Base-by-base conservation (phyloP, 2,888 invertebrate species). In the Tillus elongatus region DNA sequence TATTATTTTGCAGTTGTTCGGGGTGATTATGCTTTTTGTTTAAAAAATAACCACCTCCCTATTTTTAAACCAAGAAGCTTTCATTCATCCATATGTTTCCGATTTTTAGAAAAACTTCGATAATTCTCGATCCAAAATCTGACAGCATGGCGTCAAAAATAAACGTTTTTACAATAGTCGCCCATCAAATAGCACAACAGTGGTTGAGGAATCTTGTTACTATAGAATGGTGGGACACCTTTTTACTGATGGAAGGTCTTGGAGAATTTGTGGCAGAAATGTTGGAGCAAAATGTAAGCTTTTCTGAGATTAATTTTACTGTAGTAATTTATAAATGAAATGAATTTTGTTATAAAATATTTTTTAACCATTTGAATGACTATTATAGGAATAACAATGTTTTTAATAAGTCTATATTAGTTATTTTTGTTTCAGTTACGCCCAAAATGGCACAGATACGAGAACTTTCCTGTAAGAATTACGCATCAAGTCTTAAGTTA, bases 181-280 rank as follows among this genome's bases (percentile, higher is more conserved):
- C 76, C 0, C 82, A 83, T 54, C 82, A 84, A 54, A 57, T 86
- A 6, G 76, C 80, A 0, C 85, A 84, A 56, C 82, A 80, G 66
- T 82, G 82, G 82, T 81, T 81, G 58, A 82, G 82, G 1, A 76
- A 80, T 66, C 64, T 80, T 9, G 78, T 81, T 39, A 78, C 79
- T 1, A 75, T 77, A 65, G 61, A 66, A 10, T 79, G 79, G 79
- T 82, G 81, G 82, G 72, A 72, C n/a, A 75, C 75, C 46, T 62
- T 76, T 3, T 82, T 81, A 81, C 65, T 82, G 9, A 79, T 78
- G 49, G 81, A 82, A 61, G 85, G 85, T 1, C 83, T 87, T 57
- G 82, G 85, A 1, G 73, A 72, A 0, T 75, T 74, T 47, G 67
- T 74, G 50, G 71, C 74, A 40, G 72, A 72, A 51, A 62, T 72